These are phyloP conservation scores for Machimus rusticus DNA, from an alignment of 2,888 invertebrate genomes.

Conservation along the genomic window DNA sequence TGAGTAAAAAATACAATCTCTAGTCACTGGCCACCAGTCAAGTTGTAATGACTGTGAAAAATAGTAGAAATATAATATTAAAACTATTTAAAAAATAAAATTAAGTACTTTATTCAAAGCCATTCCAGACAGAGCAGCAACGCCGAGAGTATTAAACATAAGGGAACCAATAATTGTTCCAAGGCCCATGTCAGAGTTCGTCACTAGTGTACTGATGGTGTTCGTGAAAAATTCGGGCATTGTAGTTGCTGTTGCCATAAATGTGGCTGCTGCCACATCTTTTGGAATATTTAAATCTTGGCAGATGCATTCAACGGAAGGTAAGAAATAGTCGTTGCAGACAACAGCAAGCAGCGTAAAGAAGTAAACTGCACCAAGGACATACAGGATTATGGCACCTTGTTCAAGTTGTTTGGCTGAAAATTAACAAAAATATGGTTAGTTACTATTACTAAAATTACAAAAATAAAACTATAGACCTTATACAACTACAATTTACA, in stretches of 20 bases:
- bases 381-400: constrained; percentile 80
- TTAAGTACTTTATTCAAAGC: constrained; percentile 71
- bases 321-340: constrained; percentile 92
- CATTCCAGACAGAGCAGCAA: constrained; percentile 81
- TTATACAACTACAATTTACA: too few species aligned
- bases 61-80: not conserved
- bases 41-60: constrained; percentile 72
- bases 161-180: constrained; percentile 89
- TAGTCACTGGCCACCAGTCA: constrained; percentile 81
- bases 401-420: constrained; percentile 69
- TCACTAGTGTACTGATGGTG: constrained; percentile 85
- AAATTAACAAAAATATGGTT: not conserved
- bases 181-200: constrained; percentile 83
- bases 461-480: not conserved
- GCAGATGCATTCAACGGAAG: constrained; percentile 87
- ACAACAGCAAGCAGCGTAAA: constrained; percentile 86
- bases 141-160: constrained; percentile 86
- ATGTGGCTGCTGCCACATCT: constrained; percentile 96
- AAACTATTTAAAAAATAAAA: not conserved
- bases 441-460: not conserved
- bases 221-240: constrained; percentile 95
- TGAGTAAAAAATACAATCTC: constrained; percentile 82
- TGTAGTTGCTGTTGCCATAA: constrained; percentile 95
- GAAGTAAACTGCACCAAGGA: constrained; percentile 80
- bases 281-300: constrained; percentile 77